Evolutionary conservation across 2,888 invertebrate species (phyloP).

Genomic region (Drosophila formosana): DNA sequence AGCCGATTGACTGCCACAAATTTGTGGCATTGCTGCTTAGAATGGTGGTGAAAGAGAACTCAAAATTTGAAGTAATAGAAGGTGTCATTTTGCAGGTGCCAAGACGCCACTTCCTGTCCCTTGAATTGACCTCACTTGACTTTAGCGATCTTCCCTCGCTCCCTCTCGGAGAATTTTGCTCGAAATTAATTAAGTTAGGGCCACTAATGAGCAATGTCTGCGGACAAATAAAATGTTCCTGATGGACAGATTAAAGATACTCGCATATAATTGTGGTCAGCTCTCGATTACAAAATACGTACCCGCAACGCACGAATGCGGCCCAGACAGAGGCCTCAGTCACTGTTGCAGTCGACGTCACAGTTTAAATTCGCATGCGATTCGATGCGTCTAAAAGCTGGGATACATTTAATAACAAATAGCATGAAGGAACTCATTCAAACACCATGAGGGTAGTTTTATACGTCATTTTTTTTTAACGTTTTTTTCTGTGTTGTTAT

Average conservation of each 20-base stretch:
- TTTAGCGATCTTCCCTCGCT: constrained; percentile 1
- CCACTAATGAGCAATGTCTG: constrained; percentile 65
- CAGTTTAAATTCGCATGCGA: constrained; percentile 25
- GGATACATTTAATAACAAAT: constrained; percentile 69
- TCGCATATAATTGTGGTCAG: constrained; percentile 67
- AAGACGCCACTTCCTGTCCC: constrained; percentile 45
- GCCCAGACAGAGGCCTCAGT: constrained; percentile 31
- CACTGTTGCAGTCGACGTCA: background rate
- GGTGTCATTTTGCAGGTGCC: constrained; percentile 39
- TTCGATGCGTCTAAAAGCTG: background rate
- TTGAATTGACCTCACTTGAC: constrained; percentile 47
- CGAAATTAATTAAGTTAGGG: constrained; percentile 17
- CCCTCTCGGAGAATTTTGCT: background rate
- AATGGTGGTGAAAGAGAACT: background rate
- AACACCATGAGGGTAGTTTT: constrained; percentile 64
- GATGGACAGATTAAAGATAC: constrained; percentile 16
- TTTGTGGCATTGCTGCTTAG: constrained; percentile 4
- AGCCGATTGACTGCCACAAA: constrained; percentile 44
- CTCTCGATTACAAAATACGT: constrained; percentile 72
- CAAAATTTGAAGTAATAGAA: background rate
- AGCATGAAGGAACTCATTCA: constrained; percentile 24
- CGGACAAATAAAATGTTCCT: constrained; percentile 53
- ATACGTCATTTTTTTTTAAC: constrained; percentile 27
- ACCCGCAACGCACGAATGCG: constrained; percentile 1
- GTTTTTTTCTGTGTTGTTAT: constrained; percentile 27